Base-by-base conservation (phyloP, 2,113 vertebrate species). In the Nerophis lumbriciformis region DNA sequence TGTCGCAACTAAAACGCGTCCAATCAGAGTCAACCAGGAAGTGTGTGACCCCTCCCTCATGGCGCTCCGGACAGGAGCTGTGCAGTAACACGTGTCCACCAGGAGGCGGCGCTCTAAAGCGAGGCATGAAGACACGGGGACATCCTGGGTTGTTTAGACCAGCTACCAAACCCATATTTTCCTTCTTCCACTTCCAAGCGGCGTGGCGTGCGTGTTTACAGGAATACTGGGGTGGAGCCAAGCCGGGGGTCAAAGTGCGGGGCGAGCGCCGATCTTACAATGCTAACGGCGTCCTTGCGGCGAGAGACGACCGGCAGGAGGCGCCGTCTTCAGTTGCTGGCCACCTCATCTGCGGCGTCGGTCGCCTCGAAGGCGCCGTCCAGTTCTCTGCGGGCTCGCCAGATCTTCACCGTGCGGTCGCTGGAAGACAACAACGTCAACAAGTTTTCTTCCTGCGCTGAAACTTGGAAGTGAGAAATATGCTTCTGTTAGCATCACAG, bases 341-440 rank as follows among this genome's bases (percentile, higher is more conserved):
- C 86, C 71, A 87, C 80, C 68, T 98, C 96, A 72, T 98, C 95
- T 11, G 74, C 89, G 28, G 82, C 77, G 72, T 97, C 95, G 15
- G 77, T 87, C 54, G 78, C 36, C 58, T 98, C 96, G 8, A 88
- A 73, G 59, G 63, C 68, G 76, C 88, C 88, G 6, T 98, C 96
- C 59, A 94, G 83, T 35, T 90, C 68, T 14, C 88, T 91, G 16
- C 92, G 91, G 21, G 92, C 90, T 60, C 93, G 94, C 96, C 96
- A 99, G 83, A 99, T 98, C 87, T 94, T 94, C 85, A 99, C 95
- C 1, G 96, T 98, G 42, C 93, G 93, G 81, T 99, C 96, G 78
- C 96, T 99, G 83, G 3, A 83, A 75, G 4, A 69, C 36, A 63
- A 21, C 9, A 51, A 53, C 38, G n/a, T 51, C 49, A 51, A 19